Base-by-base conservation (phyloP, 2,888 invertebrate species). In the Mongoloraphidia duomilia region DNA sequence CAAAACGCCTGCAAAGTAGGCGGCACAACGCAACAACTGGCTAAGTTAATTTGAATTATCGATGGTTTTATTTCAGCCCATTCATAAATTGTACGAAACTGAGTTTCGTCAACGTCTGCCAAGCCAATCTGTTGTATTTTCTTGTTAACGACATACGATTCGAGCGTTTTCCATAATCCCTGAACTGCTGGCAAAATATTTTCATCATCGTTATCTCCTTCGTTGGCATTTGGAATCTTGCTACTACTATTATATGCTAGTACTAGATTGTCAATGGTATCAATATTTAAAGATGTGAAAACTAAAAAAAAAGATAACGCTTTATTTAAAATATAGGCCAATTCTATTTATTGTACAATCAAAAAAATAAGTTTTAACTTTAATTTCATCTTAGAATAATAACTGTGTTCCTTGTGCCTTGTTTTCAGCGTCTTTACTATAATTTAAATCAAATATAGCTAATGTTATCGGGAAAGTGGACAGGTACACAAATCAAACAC, bases 21-120 rank as follows among this genome's bases (percentile, higher is more conserved):
- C 17, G 96, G 95, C 48, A 97, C 94, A 3, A 93, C 88, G 70
- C 95, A 95, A 64, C 95, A 95, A 11, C 87, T 84, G 1, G 88
- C 82, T 49, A 95, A 72, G 71, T 92, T 95, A 51, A 96, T 91
- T 72, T 96, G 95, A 49, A 93, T 85, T 50, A 92, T 90, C 53
- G 79, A 76, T 3, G 95, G 95, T 61, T 87, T 84, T 10, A 90
- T 76, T 64, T 73, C 73, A 0, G 89, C 83, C 77, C 81, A 82
- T 42, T 78, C 76, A 67, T 88, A 82, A 1, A 95, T 69, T 49
- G 80, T 73, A 34, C 82, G 76, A 38, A 96, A 82, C 13, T 82
- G 77, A 0, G 78, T 77, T 33, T 87, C 86, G 56, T 91, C 90
- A n/a, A 94, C 75, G 67, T 95, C 94, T 2, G 92, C 86, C 37